Evolutionary conservation across 30 jellyfish, hydroid and myxozoan species (phyloP), one percentile per base, ranked within the genome.

Genomic region (Sanderia malayensis): DNA sequence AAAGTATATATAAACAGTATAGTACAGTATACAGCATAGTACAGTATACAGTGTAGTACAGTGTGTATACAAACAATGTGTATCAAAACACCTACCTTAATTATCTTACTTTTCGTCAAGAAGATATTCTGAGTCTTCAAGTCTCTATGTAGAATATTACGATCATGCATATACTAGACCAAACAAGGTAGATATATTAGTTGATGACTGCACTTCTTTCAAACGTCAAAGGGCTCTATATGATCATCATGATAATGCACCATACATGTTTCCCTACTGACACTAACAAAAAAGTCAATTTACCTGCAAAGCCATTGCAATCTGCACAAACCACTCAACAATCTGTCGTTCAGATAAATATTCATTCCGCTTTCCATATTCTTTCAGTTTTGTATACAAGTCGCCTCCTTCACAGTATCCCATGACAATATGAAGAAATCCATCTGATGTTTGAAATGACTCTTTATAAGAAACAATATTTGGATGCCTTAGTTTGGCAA

Each of bases 351-450:
- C 98, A 46, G 75, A 44, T 22, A 92, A 66, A 45, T 8, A 81
- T 44, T 92, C 94, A 34, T 81, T 96, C 25, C 44, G 31, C 58
- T 84, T 85, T 37, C 95, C 92, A 26, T 92, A 96, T 61, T 92
- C 91, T 64, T 92, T 92, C 33, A 92, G 73, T 71, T 85, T 92
- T 4, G 88, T 70, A 77, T 92, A 92, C 23, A 92, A 58, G 77
- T 92, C 98, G 31, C 98, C 98, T 33, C 98, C 96, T 72, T 92
- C 98, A 68, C 98, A 92, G 65, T 84, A 92, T n/a, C 96, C 98
- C 98, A 92, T 92, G 0, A 92, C 93, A 30, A 92, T 92, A 31
- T 95, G 73, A 49, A 92, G 79, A 64, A 74, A 74, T 17, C 98
- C 98, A 24, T 79, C 84, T 28, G 28, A 61, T 15, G 75, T 45